phyloP scores from a whole-genome alignment of 1,140 invertebrate species.

The Helicoverpa armigera region DNA sequence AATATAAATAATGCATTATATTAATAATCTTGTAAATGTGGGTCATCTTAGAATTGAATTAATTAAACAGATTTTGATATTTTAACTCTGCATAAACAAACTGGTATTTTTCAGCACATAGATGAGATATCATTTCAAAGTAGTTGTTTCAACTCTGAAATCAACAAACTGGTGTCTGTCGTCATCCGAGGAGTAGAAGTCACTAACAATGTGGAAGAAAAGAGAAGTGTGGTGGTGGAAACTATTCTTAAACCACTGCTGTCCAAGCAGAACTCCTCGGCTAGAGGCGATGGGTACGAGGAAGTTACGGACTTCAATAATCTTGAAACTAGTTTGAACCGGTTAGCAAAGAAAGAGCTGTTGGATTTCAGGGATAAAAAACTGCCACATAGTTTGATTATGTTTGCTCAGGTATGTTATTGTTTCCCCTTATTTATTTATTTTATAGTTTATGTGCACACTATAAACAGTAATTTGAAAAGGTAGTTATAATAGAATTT shows the following conservation, averaged over 20 bases:
- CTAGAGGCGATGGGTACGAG: conserved; percentile 62
- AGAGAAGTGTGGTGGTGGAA: conserved; percentile 74
- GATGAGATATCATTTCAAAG: conserved; percentile 95
- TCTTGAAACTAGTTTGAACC: conserved; percentile 69
- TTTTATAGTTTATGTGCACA: not conserved
- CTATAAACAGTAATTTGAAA: no score
- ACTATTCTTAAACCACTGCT: conserved; percentile 80
- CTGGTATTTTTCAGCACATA: conserved; percentile 89
- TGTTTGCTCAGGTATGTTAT: conserved; percentile 91
- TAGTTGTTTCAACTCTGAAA: conserved; percentile 96
- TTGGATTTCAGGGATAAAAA: conserved; percentile 91
- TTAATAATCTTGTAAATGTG: no score
- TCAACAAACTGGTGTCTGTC: conserved; percentile 95
- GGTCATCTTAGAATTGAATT: no score
- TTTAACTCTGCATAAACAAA: not conserved
- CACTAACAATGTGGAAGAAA: conserved; percentile 91
- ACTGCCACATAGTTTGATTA: conserved; percentile 92
- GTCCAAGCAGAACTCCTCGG: conserved; percentile 82
- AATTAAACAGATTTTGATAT: no score
- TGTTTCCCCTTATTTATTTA: not conserved
- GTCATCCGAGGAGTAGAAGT: conserved; percentile 94
- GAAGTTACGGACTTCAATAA: conserved; percentile 55
- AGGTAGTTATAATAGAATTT: no score
- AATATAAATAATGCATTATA: no score
- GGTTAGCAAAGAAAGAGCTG: conserved; percentile 71